phyloP scores from a whole-genome alignment of 2,888 invertebrate genomes.

The Aphodius granarius region DNA sequence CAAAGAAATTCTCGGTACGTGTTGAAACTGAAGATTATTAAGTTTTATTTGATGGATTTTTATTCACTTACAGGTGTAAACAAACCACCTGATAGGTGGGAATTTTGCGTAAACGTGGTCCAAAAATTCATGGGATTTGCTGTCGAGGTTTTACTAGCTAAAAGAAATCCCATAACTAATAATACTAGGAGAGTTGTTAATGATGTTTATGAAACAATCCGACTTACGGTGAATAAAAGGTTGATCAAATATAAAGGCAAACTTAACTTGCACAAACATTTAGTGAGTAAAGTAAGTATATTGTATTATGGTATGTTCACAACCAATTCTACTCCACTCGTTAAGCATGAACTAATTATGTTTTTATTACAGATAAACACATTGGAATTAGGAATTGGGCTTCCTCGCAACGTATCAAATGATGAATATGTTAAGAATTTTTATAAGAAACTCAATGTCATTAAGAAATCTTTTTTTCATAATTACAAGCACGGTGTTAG shows the following conservation, averaged over 20 bases:
- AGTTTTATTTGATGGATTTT: neutral
- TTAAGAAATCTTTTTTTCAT: conserved; percentile 57
- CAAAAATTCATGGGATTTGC: conserved; percentile 56
- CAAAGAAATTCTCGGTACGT: conserved; percentile 45
- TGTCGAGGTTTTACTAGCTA: conserved; percentile 52
- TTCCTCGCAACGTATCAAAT: conserved; percentile 48
- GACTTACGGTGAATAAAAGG: conserved; percentile 37
- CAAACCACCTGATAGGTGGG: conserved; percentile 53
- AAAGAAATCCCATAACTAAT: conserved; percentile 41
- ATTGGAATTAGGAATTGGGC: conserved; percentile 54
- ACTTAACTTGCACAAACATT: conserved; percentile 41
- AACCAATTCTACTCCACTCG: no score
- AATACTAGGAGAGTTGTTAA: conserved; percentile 36
- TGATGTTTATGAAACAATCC: conserved; percentile 40
- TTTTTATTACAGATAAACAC: conserved; percentile 51
- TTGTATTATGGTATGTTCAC: neutral
- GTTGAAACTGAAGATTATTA: conserved; percentile 10
- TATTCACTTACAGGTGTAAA: conserved; percentile 38
- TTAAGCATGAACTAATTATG: no score
- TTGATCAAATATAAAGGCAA: conserved; percentile 36
- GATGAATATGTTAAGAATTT: conserved; percentile 50
- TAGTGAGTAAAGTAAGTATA: conserved; percentile 50
- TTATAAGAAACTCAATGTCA: conserved; percentile 52
- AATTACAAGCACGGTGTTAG: conserved; percentile 55
- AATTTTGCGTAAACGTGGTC: conserved; percentile 56